phyloP scores from a whole-genome alignment of 2,888 invertebrate species.

The Apotomis capreana region DNA sequence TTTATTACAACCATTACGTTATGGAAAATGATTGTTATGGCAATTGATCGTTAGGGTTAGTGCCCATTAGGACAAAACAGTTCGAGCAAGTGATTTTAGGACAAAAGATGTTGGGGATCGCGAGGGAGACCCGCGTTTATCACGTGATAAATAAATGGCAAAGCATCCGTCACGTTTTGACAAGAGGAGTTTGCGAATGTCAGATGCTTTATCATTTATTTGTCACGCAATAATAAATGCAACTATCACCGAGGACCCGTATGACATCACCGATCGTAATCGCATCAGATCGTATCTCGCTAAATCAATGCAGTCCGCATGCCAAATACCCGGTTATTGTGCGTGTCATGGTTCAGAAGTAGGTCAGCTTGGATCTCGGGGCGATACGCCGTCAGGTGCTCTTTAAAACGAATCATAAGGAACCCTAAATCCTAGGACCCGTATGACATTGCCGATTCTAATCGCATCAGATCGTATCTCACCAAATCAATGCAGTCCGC shows the following conservation, averaged over 20 bases:
- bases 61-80: too few relatives aligned
- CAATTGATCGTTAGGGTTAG: too few relatives aligned
- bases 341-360: constrained; percentile 19
- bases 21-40: too few relatives aligned
- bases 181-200: too few relatives aligned
- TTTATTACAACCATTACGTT: too few relatives aligned
- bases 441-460: neutral
- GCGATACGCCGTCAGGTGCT: neutral
- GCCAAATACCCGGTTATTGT: constrained; percentile 21
- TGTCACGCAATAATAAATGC: too few relatives aligned
- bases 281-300: constrained; percentile 36
- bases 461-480: constrained; percentile 36
- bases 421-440: neutral
- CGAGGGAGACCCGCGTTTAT: too few relatives aligned
- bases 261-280: constrained; percentile 5
- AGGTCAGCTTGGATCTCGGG: neutral
- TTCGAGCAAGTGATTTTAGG: too few relatives aligned
- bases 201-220: too few relatives aligned
- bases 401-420: neutral
- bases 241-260: neutral
- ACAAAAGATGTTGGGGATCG: too few relatives aligned
- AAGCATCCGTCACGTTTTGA: too few relatives aligned
- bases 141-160: too few relatives aligned
- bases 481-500: constrained; percentile 28
- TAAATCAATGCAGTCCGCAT: constrained; percentile 27